Evolutionary conservation across 2,797 vertebrate species (phyloP), one percentile per base, ranked within the genome.

Genomic region (Parauchenoglanis ngamensis): DNA sequence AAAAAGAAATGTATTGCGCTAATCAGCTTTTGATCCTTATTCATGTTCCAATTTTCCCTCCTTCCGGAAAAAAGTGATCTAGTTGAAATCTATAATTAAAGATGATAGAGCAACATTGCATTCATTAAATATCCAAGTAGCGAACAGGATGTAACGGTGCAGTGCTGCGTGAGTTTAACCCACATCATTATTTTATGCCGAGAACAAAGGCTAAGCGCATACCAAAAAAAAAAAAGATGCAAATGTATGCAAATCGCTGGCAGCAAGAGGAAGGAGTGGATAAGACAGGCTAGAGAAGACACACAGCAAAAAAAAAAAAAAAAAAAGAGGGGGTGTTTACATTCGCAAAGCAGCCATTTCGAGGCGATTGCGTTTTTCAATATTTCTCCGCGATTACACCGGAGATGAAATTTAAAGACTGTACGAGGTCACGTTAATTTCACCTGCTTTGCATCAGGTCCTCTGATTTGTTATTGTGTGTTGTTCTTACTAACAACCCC

Each of bases 191-290:
- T 93, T 93, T 92, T 95, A 92, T 94, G 94, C 93, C 92, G 94
- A 96, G 96, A 97, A 97, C 96, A 98, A 98, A 97, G 96, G 93
- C 94, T 93, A 91, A 95, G 93, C 94, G 93, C 94, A 95, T 96
- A 94, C 95, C 95, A 94, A 96, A 95, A 61, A 83, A 83, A 63
- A 63, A 63, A 93, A 85, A 92, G 90, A 97, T 96, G 96, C 95
- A 97, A 97, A 97, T 97, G 90, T 95, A 96, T 95, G 95, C 94
- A 97, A 97, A 97, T 97, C 94, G 95, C 76, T 67, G 77, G 65
- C 86, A 90, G 93, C 90, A 70, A 90, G 59, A 83, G 87, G 82
- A 86, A 85, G 82, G 83, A 82, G 83, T 85, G 87, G 85, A 85
- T 85, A 85, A 59, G 70, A 92, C 90, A 91, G 88, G 90, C 90